Conservation (phyloP, 2,113 vertebrate genomes). For the Heteronetta atricapilla region DNA sequence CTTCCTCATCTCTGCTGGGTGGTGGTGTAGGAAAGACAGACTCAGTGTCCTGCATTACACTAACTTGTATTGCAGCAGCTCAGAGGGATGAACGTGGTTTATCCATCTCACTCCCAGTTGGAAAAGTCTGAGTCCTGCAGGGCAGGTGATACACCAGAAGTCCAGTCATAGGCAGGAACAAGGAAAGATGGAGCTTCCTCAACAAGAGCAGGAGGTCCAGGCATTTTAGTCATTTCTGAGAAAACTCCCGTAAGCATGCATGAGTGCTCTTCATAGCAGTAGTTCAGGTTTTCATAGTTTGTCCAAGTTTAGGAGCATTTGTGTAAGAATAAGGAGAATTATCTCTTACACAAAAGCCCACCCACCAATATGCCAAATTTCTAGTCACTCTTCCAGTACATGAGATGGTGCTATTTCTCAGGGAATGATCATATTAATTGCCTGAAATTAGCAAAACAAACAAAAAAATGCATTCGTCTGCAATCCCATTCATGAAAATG, state of each 20-base stretch:
- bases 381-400: not conserved
- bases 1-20: not conserved
- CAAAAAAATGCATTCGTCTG: not conserved
- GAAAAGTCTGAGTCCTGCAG: not conserved
- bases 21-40: not conserved
- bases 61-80: not conserved
- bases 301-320: not conserved
- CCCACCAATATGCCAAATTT: not conserved
- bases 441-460: not conserved
- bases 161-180: not conserved
- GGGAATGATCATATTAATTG: not conserved
- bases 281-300: not conserved
- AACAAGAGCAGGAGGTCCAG: not conserved
- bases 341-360: not conserved
- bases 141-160: rapidly evolving
- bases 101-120: not conserved
- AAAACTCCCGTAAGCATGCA: not conserved
- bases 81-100: not conserved
- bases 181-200: not conserved
- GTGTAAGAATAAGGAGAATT: not conserved
- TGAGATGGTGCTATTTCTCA: not conserved
- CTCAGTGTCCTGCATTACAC: rapidly evolving
- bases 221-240: not conserved
- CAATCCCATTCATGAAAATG: not conserved
- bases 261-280: not conserved